A percentile compares a stretch with the other conserved stretches of the same genome.
Evolutionary conservation across 2,797 vertebrate genomes (phyloP).

Genomic region (Glossophaga mutica): DNA sequence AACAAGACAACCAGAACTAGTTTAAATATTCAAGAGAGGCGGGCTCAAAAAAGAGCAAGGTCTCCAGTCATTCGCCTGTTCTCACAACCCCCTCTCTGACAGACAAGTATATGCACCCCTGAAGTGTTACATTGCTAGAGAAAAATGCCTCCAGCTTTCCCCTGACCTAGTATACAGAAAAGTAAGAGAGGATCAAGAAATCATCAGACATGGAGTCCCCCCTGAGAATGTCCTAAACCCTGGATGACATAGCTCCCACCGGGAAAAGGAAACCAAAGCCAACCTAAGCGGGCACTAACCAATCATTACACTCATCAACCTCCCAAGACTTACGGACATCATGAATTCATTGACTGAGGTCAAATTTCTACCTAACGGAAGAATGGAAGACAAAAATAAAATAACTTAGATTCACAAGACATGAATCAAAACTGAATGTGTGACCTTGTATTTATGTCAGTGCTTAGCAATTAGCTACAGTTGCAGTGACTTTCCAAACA

Average conservation of each 20-base stretch:
- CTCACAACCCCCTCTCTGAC: neutral
- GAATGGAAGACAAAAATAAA: neutral
- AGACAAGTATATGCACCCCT: rapidly evolving
- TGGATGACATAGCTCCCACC: neutral
- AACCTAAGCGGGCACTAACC: too few relatives aligned
- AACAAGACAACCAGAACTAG: neutral
- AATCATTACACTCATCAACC: neutral
- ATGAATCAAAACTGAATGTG: neutral
- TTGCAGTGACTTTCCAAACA: neutral
- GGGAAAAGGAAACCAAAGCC: neutral
- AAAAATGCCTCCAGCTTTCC: neutral
- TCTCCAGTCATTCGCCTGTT: neutral
- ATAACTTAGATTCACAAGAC: neutral
- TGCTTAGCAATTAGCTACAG: neutral
- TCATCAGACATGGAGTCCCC: neutral
- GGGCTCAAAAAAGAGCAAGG: neutral
- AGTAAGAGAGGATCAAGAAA: neutral
- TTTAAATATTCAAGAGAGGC: neutral
- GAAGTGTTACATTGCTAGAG: neutral
- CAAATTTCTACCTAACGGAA: neutral
- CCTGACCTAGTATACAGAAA: neutral
- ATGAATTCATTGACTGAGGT: neutral
- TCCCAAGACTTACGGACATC: neutral
- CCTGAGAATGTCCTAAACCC: neutral
- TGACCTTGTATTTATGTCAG: neutral